A percentile compares a stretch with the other conserved stretches of the same genome.
Evolutionary conservation across 2,888 invertebrate genomes (phyloP).

Genomic region (Leucania comma): DNA sequence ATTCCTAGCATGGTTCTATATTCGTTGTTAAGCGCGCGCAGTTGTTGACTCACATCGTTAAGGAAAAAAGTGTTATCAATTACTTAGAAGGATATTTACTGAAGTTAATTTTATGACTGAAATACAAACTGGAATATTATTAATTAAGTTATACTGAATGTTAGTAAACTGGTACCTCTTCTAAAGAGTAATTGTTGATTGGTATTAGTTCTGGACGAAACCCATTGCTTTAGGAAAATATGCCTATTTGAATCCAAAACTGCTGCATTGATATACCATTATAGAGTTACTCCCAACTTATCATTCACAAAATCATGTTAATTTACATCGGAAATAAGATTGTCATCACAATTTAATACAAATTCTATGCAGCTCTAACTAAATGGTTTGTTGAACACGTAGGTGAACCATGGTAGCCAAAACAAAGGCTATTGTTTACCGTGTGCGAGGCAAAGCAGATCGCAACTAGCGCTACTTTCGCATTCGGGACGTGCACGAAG

Average conservation of each 20-base stretch:
- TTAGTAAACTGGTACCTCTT: neutral
- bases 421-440: conserved; percentile 88
- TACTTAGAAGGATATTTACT: conserved; percentile 63
- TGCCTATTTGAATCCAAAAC: neutral
- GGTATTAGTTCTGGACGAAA: neutral
- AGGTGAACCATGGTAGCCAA: conserved; percentile 82
- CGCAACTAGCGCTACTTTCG: conserved; percentile 83
- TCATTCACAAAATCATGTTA: conserved; percentile 22
- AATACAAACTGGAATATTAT: conserved; percentile 41
- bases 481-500: conserved; percentile 88
- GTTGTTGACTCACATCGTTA: conserved; percentile 79
- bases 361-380: conserved; percentile 70
- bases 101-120: conserved; percentile 54
- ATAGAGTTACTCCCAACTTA: conserved; percentile 7
- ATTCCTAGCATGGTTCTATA: conserved; percentile 78
- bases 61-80: conserved; percentile 74
- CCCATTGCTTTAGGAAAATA: neutral
- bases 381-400: conserved; percentile 79
- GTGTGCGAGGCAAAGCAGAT: conserved; percentile 81
- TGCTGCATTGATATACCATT: neutral
- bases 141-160: conserved; percentile 4
- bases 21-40: conserved; percentile 77
- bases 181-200: neutral
- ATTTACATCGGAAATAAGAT: conserved; percentile 48
- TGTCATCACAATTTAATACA: conserved; percentile 58